phyloP scores from a whole-genome alignment of 2,113 vertebrate genomes.

The Tychaedon coryphoeus region DNA sequence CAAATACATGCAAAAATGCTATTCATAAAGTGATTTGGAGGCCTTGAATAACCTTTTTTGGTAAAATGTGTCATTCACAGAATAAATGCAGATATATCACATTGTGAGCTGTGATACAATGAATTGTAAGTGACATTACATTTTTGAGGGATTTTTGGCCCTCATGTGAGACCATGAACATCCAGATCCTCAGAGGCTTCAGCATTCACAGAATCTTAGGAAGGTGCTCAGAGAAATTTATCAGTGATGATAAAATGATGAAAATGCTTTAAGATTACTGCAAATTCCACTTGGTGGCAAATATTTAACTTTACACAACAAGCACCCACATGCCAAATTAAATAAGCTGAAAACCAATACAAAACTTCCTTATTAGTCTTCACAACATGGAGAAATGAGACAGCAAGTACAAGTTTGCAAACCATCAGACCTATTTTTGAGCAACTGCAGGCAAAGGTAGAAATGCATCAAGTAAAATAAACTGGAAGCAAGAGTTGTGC shows the following conservation, averaged over 20 bases:
- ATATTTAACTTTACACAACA: background rate
- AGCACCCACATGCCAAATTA: background rate
- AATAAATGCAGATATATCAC: background rate
- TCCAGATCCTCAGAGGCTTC: background rate
- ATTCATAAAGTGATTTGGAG: background rate
- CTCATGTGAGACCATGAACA: background rate
- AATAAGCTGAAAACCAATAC: background rate
- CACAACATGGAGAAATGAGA: background rate
- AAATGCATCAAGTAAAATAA: background rate
- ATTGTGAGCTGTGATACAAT: background rate
- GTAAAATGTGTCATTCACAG: background rate
- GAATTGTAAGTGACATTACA: background rate
- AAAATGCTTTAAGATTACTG: background rate
- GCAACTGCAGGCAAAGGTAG: background rate
- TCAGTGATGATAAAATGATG: background rate
- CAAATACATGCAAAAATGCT: background rate
- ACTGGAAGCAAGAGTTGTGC: background rate
- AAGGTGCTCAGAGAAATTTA: background rate
- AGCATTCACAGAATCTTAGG: background rate
- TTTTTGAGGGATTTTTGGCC: background rate
- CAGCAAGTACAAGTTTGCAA: background rate
- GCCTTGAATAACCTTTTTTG: background rate
- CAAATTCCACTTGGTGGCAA: background rate
- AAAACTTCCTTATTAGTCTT: background rate
- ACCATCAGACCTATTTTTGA: background rate